Evolutionary conservation across 2,888 invertebrate genomes (phyloP).

Genomic region (Acanthosepion pharaonis): DNA sequence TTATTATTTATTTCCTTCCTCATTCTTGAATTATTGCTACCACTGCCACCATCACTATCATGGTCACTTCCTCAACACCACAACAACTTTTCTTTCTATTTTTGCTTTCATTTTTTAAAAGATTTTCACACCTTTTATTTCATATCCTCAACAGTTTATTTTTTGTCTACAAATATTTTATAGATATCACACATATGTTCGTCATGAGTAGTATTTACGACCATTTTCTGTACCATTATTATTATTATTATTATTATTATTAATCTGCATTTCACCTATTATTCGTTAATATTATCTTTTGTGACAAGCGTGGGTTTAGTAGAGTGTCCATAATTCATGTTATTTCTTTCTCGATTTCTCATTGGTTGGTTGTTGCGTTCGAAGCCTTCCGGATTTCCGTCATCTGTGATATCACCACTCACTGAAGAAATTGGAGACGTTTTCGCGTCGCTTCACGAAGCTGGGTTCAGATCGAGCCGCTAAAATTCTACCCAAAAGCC

Average conservation of each 20-base stretch:
- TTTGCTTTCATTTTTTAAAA: not conserved
- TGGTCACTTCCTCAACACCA: not conserved
- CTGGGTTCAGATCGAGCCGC: not conserved
- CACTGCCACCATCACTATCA: not conserved
- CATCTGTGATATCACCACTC: conserved; percentile 14
- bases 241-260: not conserved
- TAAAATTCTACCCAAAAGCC: conserved; percentile 1
- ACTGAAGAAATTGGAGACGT: not conserved
- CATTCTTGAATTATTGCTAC: not conserved
- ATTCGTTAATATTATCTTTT: not conserved
- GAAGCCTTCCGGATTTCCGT: not conserved
- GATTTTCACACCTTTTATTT: not conserved
- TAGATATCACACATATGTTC: not conserved
- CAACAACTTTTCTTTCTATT: not conserved
- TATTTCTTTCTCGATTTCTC: not conserved
- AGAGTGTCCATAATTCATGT: conserved; percentile 33
- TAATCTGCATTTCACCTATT: not conserved
- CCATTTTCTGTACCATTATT: not conserved
- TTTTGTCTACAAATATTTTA: not conserved
- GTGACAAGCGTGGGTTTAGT: not conserved
- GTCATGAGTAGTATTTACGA: not conserved
- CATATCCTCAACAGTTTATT: too few relatives aligned
- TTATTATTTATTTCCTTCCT: not conserved
- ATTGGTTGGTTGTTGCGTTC: conserved; percentile 6
- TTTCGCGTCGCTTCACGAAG: not conserved